Evolutionary conservation across 2,797 vertebrate genomes (phyloP), one percentile per base, ranked within the genome.

Genomic region (Selene dorsalis): DNA sequence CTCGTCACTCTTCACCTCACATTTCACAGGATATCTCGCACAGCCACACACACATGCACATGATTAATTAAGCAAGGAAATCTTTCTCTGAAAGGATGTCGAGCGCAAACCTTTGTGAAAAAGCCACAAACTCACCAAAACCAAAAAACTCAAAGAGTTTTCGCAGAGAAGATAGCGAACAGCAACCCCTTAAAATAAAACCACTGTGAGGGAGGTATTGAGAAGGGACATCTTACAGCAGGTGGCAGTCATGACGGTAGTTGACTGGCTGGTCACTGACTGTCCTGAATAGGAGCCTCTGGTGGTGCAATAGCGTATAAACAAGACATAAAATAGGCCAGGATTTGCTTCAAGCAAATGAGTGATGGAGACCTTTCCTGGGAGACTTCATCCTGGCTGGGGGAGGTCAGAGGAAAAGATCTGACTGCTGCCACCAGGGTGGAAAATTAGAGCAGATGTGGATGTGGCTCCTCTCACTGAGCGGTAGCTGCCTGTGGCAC

Each of bases 1-100:
- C 94, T 94, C 89, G 73, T 86, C 92, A 93, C 94, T 57, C 94
- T 89, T 93, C 95, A 93, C 95, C 90, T 91, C 94, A 96, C 94
- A 90, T 86, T 91, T 87, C 94, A 94, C 93, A 94, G 92, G 88
- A 83, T 86, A 81, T 82, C 80, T 73, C 70, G 48, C 48, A 77
- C 81, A 80, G 69, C 58, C 81, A 66, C 82, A 32, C 79, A 73
- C 65, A 60, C 77, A 77, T 12, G 39, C 82, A 80, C 75, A 70
- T 71, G 43, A 35, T 56, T 60, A 80, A 71, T 69, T 69, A 86
- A 80, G 66, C 76, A 76, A 76, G 63, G 78, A 72, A 47, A 35
- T 8, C 66, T 84, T 84, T 76, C 87, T 79, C 72, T 41, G 43
- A 68, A 79, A 88, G 73, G 63, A 73, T 77, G 64, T 58, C 0